phyloP scores from a whole-genome alignment of 1,140 invertebrate species.

The Antheraea mylitta region DNA sequence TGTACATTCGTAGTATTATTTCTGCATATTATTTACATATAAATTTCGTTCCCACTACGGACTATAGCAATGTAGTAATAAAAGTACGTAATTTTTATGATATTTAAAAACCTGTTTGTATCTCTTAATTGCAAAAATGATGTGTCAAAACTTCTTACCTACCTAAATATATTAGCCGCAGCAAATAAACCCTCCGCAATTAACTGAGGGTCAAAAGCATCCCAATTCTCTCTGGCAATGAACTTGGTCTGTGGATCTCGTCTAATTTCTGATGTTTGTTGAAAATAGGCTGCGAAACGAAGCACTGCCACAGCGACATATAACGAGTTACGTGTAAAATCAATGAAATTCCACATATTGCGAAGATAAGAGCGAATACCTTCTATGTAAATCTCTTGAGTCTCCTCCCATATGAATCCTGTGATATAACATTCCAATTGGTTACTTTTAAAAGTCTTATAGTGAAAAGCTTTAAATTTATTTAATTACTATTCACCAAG shows the following conservation, averaged over 20 bases:
- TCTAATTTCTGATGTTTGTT: slow-evolving; percentile 84
- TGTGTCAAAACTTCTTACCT: background rate
- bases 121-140: too few species aligned
- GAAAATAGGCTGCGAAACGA: slow-evolving; percentile 87
- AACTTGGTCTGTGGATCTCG: slow-evolving; percentile 83
- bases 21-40: too few species aligned
- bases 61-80: too few species aligned
- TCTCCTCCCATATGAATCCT: slow-evolving; percentile 96
- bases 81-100: too few species aligned
- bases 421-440: slow-evolving; percentile 3
- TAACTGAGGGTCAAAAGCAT: slow-evolving; percentile 95
- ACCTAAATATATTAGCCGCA: slow-evolving; percentile 95
- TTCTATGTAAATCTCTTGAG: slow-evolving; percentile 91
- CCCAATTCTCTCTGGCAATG: slow-evolving; percentile 91
- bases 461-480: too few species aligned
- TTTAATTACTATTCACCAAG: slow-evolving; percentile 78
- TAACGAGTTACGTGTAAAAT: slow-evolving; percentile 93
- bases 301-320: slow-evolving; percentile 90
- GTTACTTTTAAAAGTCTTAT: too few species aligned
- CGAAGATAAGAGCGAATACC: slow-evolving; percentile 91
- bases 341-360: slow-evolving; percentile 98
- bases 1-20: too few species aligned
- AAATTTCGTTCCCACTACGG: too few species aligned
- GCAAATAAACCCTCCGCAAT: slow-evolving; percentile 97
- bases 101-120: too few species aligned